Base-by-base conservation (phyloP, 2,888 invertebrate species). In the Phoenoteleia sp. region DNA sequence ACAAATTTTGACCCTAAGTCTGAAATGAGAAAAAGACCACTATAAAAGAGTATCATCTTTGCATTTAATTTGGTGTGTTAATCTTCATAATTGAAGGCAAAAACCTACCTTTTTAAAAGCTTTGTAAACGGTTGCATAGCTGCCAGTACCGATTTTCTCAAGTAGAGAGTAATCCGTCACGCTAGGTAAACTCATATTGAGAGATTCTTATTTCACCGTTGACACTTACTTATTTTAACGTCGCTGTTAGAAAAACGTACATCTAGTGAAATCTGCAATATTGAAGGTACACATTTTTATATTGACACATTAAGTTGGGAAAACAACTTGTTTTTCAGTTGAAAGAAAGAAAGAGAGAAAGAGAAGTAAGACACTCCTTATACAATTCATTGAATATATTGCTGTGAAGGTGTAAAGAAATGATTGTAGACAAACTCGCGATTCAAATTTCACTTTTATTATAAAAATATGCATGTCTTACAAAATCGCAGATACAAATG, bases 51-150 rank as follows among this genome's bases (percentile, higher is more conserved):
- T n/a, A n/a, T n/a, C n/a, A n/a, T n/a, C n/a, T n/a, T n/a, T n/a
- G n/a, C n/a, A n/a, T n/a, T n/a, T n/a, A n/a, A n/a, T n/a, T n/a
- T n/a, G n/a, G n/a, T n/a, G n/a, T n/a, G n/a, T n/a, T 33, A 33
- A 33, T 33, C 7, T 64, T 25, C 21, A 52, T 23, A 23, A 45
- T 52, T 64, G 49, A 64, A 25, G 21, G 36, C 17, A 52, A 19
- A 45, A 91, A 86, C 92, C 88, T 91, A 96, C 97, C 95, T 96
- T 96, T 87, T 95, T 95, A 81, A 95, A 95, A 0, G 97, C 98
- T 94, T 97, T 97, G 92, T 96, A 98, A 0, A 98, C 98, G 0
- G 96, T 96, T 0, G 98, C 97, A 94, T 97, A 98, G 87, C 97
- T 97, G 1, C 98, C 98, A 17, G 95, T 95, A 0, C 98, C 98